Percentiles rank a stretch among this genome's conserved stretches.
Conservation (phyloP, 2,113 vertebrate species). For the Lophura nycthemera region DNA sequence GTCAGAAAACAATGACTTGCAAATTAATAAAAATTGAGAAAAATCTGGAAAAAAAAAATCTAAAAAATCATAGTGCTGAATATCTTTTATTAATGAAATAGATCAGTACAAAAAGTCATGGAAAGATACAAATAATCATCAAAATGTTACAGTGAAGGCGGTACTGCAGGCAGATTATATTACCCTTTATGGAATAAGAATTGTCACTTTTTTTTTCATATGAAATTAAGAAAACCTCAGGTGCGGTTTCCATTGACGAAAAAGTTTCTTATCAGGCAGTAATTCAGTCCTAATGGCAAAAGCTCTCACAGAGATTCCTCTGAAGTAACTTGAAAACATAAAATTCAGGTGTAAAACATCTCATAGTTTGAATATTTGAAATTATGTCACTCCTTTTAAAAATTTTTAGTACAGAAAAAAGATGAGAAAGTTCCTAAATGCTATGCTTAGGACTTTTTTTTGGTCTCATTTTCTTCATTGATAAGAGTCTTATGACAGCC, state of each 20-base stretch:
- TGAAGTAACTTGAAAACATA: neutral
- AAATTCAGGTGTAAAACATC: neutral
- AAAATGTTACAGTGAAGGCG: too few species aligned
- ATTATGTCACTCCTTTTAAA: neutral
- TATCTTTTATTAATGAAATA: neutral
- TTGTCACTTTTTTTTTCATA: neutral
- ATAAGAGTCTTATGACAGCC: neutral
- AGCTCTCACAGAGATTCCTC: neutral
- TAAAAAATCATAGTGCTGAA: neutral
- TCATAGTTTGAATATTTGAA: neutral
- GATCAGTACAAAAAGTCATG: neutral
- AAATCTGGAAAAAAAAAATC: neutral
- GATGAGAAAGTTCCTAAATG: neutral
- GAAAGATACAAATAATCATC: neutral
- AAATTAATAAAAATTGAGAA: neutral
- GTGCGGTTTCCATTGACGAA: neutral
- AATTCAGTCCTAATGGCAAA: neutral
- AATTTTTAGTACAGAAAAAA: neutral
- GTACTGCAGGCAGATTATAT: neutral
- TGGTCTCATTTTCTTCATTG: neutral
- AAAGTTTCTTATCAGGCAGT: neutral
- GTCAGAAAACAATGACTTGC: neutral
- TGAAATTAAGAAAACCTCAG: neutral
- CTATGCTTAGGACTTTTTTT: neutral
- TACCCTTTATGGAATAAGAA: neutral